phyloP scores from a whole-genome alignment of 2,113 vertebrate species.

The Mus spicilegus region DNA sequence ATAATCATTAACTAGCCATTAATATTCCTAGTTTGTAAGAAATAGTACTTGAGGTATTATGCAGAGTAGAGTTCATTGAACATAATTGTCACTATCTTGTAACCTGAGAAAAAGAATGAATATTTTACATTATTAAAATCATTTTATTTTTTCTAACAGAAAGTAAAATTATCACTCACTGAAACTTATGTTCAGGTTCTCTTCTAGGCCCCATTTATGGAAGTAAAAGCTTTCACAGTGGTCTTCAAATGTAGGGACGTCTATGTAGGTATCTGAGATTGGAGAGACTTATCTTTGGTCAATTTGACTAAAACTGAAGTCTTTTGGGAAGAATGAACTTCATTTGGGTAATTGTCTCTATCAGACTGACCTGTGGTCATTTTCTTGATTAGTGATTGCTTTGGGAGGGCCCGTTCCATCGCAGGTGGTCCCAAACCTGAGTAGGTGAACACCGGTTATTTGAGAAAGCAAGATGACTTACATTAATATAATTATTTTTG shows the following conservation, averaged over 20 bases:
- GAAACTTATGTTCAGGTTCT: not conserved
- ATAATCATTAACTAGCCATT: not conserved
- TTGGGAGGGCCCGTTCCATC: fast-evolving
- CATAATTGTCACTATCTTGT: not conserved
- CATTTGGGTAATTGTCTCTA: not conserved
- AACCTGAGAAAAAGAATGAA: not conserved
- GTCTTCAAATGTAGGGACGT: not conserved
- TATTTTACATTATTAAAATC: not conserved
- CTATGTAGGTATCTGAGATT: not conserved
- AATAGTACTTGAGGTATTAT: not conserved
- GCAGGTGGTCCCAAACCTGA: not conserved
- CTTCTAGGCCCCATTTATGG: not conserved
- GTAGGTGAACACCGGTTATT: too few species aligned
- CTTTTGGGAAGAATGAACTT: not conserved
- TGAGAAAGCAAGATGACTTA: not conserved
- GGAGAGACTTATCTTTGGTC: not conserved
- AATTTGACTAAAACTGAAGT: not conserved
- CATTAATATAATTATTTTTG: not conserved
- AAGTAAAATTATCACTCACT: not conserved
- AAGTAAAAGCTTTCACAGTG: not conserved
- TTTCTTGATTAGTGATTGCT: not conserved
- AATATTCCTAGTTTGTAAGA: not conserved
- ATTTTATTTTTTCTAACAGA: not conserved
- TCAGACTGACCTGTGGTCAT: fast-evolving
- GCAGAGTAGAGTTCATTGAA: not conserved